Base-by-base conservation (phyloP, 2,888 invertebrate genomes). In the Cosmopolites sordidus region DNA sequence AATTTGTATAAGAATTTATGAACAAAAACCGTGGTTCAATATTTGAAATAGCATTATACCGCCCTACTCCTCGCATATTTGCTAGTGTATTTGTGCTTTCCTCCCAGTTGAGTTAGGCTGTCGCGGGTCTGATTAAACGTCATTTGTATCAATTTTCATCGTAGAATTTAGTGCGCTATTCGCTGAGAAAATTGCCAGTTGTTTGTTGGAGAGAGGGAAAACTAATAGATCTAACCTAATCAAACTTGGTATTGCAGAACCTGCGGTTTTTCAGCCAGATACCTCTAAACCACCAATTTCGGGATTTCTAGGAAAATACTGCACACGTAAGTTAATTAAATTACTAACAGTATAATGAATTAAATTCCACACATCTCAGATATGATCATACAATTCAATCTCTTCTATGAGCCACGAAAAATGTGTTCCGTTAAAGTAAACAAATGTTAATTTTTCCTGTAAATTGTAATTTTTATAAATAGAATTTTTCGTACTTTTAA, bases 311-410 rank as follows among this genome's bases (percentile, higher is more conserved):
- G 52, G 61, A 63, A 60, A 63, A 64, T 60, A 61, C 56, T 60
- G 61, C 54, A 60, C 56, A 64, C 57, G 64, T 64, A 64, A 64
- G 64, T 63, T 45, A 48, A 56, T 47, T 48, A 56, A 57, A 58
- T 9, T 30, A 37, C 15, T 37, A 33, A 37, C 39, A 49, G 33
- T 43, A 43, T 43, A 22, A 22, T 22, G 22, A 22, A 54, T 53
- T 40, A 29, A 30, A 17, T 51, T 43, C 22, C 22, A 22, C 49
- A 43, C 33, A 50, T 37, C 3, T 22, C n/a, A n/a, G n/a, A n/a
- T n/a, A n/a, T n/a, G n/a, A n/a, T 22, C 8, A 3, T 22, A 22
- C 22, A 8, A 22, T 22, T 22, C 3, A 22, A 22, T 22, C 22
- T 22, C 4, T 22, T 49, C 27, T 46, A 41, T 37, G 33, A 27